Evolutionary conservation across 2,888 invertebrate species (phyloP).

Genomic region (Cryptocheilus praepositus): DNA sequence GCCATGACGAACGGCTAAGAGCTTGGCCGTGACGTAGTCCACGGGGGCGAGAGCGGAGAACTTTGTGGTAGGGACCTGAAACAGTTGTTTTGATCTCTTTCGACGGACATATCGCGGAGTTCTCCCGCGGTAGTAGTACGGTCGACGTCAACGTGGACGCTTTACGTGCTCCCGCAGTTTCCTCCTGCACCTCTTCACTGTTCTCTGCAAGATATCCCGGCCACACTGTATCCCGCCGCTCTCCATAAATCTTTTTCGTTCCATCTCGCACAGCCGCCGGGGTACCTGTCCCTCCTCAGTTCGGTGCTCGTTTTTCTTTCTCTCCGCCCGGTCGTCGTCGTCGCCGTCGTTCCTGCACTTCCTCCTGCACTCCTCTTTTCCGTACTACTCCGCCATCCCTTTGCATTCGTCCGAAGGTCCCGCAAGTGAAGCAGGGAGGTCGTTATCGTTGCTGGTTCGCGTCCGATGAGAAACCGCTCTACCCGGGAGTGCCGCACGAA

Average conservation of each 20-base stretch:
- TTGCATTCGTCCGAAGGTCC: background rate
- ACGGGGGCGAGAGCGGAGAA: slow-evolving; percentile 28
- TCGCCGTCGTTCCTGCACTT: slow-evolving; percentile 1
- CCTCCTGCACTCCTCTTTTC: background rate
- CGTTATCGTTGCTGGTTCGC: too few species aligned
- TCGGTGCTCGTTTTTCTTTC: background rate
- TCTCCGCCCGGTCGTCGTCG: background rate
- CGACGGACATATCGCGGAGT: slow-evolving; percentile 41
- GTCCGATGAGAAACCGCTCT: too few species aligned
- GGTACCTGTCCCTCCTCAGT: background rate
- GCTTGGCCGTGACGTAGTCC: slow-evolving; percentile 19
- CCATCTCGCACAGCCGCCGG: too few species aligned
- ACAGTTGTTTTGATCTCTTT: slow-evolving; percentile 54
- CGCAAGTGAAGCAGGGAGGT: too few species aligned
- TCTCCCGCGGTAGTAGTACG: slow-evolving; percentile 50
- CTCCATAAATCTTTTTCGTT: background rate
- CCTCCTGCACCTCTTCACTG: slow-evolving; percentile 11
- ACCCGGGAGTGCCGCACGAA: too few species aligned
- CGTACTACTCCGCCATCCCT: background rate
- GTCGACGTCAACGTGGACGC: slow-evolving; percentile 50
- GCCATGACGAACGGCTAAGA: background rate
- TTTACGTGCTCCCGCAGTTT: slow-evolving; percentile 24
- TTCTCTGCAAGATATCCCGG: background rate
- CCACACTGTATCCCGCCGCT: background rate
- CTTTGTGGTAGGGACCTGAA: slow-evolving; percentile 55